These are phyloP conservation scores for Montipora foliosa DNA, from an alignment of 64 coral and sea anemone genomes.

Conservation along the genomic window DNA sequence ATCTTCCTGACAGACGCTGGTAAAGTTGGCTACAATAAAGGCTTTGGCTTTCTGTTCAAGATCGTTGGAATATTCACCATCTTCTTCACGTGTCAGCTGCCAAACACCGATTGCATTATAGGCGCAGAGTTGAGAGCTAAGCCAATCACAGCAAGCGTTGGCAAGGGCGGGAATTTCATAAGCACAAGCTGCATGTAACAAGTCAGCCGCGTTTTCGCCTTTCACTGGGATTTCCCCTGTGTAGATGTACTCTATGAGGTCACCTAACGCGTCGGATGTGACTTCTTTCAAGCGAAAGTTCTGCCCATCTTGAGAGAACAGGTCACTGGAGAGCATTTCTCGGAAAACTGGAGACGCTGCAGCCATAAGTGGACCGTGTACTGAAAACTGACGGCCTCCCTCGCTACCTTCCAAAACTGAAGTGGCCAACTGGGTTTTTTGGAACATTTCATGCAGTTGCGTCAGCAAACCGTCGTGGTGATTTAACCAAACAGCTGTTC, in stretches of 20 bases:
- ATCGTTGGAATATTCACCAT: not conserved
- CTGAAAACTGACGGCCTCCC: not conserved
- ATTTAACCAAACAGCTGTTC: not conserved
- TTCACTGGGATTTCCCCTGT: slow-evolving; percentile 21
- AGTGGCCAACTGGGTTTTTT: not conserved
- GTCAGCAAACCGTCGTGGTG: not conserved
- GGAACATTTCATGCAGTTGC: not conserved
- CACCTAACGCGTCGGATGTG: not conserved
- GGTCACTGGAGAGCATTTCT: not conserved
- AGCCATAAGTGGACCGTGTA: slow-evolving; percentile 23
- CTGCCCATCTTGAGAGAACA: not conserved
- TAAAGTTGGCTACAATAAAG: slow-evolving; percentile 11
- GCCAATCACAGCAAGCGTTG: slow-evolving; percentile 44
- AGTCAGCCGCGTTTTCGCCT: not conserved
- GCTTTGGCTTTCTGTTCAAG: slow-evolving; percentile 45
- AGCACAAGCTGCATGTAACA: slow-evolving; percentile 5
- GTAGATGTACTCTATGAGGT: slow-evolving; percentile 45
- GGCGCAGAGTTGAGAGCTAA: not conserved
- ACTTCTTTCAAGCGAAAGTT: slow-evolving; percentile 34
- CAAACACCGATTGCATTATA: slow-evolving; percentile 48
- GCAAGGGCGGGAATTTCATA: slow-evolving; percentile 44
- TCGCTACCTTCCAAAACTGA: slow-evolving; percentile 3
- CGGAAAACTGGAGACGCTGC: slow-evolving; percentile 15
- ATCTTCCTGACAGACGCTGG: slow-evolving; percentile 8
- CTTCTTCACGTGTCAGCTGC: not conserved